Evolutionary conservation across 1,140 invertebrate genomes (phyloP), one percentile per base, ranked within the genome.

Genomic region (Grapholita molesta): DNA sequence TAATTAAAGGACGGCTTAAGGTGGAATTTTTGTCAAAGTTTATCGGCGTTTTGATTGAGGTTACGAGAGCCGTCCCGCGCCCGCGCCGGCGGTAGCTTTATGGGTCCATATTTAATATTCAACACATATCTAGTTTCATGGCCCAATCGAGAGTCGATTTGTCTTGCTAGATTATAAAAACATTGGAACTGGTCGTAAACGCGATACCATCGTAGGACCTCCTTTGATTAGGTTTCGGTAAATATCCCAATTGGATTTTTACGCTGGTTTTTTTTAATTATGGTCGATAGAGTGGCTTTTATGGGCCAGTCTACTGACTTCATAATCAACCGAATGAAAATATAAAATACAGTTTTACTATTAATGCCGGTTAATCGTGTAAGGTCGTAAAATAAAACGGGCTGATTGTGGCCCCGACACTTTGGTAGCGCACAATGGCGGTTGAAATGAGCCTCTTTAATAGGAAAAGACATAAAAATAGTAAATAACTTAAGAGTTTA

Each of bases 1-100:
- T 88, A 88, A 89, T 89, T 89, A 89, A 89, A 88, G 81, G 80
- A 82, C 82, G 80, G 85, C 84, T 87, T 88, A 90, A 85, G 79
- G 82, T 86, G 85, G 88, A 88, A 88, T 88, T 88, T 86, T 88
- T 90, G 88, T 88, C 88, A 90, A 88, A 86, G 78, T 90, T 90
- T 90, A 90, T 90, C 75, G 84, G 80, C 80, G 73, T 90, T 86
- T 86, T 91, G 87, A 92, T 90, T 85, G 86, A 88, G 88, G 86
- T 90, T 86, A 90, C 76, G 85, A 83, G 55, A 61, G 25, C 55
- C 24, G n/a, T 61, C 55, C 12, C 55, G 24, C 24, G 55, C 55
- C 12, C 55, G 24, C 24, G 55, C 28, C 55, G 80, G 86, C 85
- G 87, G 87, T 88, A 89, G 87, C 87, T 86, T 88, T 83, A 88